Conservation (phyloP, 2,797 vertebrate species). For the Ctenopoma multispine region DNA sequence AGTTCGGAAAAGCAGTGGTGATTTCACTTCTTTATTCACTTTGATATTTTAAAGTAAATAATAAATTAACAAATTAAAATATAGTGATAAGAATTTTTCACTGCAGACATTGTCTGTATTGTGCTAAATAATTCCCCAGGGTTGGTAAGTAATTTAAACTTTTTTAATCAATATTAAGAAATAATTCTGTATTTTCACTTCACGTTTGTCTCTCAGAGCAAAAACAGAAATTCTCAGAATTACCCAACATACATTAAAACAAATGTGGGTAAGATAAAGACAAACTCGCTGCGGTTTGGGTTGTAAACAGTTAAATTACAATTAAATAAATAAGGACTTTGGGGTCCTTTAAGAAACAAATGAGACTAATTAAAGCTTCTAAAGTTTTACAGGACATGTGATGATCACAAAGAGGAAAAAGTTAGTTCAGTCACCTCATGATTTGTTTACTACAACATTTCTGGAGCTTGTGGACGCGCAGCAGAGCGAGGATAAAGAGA, state of each 20-base stretch:
- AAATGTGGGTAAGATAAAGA: neutral
- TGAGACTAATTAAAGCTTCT: neutral
- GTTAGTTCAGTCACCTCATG: conserved; percentile 53
- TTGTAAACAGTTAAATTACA: neutral
- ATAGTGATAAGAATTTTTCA: neutral
- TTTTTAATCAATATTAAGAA: neutral
- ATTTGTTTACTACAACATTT: conserved; percentile 59
- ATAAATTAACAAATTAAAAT: neutral
- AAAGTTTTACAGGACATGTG: conserved; percentile 31
- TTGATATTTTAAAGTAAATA: neutral
- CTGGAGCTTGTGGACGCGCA: conserved; percentile 47
- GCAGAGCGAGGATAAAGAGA: conserved; percentile 38
- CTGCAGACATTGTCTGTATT: neutral
- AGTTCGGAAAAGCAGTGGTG: neutral
- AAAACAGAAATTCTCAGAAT: no score
- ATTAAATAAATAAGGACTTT: conserved; percentile 7
- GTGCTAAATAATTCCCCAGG: neutral
- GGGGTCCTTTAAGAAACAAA: conserved; percentile 8
- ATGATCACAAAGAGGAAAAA: conserved; percentile 41
- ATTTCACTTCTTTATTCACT: neutral
- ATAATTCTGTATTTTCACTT: no score
- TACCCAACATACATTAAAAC: no score
- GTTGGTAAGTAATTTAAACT: neutral
- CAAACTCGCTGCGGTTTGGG: neutral
- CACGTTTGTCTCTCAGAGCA: no score